A percentile compares a stretch with the other conserved stretches of the same genome.
Evolutionary conservation across 2,888 invertebrate species (phyloP).

Genomic region (Tenthredo livida): DNA sequence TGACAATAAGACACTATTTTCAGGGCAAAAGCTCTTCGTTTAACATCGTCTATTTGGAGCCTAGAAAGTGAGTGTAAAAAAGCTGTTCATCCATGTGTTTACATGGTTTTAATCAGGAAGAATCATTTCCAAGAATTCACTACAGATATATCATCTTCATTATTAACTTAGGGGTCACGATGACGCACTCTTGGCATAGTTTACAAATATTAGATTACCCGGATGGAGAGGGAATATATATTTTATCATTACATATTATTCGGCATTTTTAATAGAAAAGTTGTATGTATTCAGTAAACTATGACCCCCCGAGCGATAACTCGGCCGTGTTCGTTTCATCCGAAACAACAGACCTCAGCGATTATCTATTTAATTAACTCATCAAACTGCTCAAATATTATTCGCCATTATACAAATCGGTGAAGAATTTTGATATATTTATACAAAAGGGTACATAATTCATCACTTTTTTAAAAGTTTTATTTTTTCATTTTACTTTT

Average conservation of each 20-base stretch:
- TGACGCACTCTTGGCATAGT: slow-evolving; percentile 11
- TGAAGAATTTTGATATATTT: neutral
- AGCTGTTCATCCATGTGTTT: neutral
- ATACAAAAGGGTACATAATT: neutral
- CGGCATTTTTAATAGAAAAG: slow-evolving; percentile 1
- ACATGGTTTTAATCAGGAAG: neutral
- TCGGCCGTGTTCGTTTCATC: neutral
- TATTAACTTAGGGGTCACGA: neutral
- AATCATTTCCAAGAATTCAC: neutral
- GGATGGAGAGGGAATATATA: slow-evolving; percentile 4
- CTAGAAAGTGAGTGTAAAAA: slow-evolving; percentile 78
- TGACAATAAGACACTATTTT: slow-evolving; percentile 81
- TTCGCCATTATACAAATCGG: neutral
- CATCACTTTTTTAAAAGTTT: neutral
- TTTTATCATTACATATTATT: neutral
- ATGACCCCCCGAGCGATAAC: slow-evolving; percentile 22
- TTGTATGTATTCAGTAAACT: neutral
- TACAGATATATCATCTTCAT: neutral
- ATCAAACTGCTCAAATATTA: neutral
- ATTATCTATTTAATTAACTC: neutral
- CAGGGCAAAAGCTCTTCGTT: slow-evolving; percentile 82
- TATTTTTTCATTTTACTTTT: too few relatives aligned
- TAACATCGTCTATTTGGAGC: slow-evolving; percentile 80
- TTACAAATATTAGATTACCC: neutral
- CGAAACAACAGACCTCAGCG: slow-evolving; percentile 4